These are phyloP conservation scores for Calcarius lapponicus DNA, from an alignment of 2,797 vertebrate species.

Conservation along the genomic window DNA sequence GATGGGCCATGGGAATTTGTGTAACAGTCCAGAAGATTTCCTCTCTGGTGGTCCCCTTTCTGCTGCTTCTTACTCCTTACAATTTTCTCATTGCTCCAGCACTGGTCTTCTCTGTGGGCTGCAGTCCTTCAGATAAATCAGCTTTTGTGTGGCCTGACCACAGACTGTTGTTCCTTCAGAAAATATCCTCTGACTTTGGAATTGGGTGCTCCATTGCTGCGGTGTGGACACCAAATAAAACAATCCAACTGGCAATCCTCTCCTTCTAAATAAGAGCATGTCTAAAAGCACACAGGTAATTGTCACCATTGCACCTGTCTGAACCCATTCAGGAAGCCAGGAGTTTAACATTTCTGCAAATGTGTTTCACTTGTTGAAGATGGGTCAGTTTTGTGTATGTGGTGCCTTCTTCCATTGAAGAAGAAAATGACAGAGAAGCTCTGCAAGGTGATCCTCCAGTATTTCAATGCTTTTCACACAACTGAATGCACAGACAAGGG, in stretches of 20 bases:
- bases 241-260: not conserved
- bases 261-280: not conserved
- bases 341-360: not conserved
- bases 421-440: not conserved
- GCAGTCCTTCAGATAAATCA: not conserved
- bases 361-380: not conserved
- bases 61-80: not conserved
- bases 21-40: not conserved
- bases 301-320: not conserved
- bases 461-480: not conserved
- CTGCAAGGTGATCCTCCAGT: not conserved
- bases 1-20: not conserved
- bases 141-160: rapidly evolving
- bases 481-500: not conserved
- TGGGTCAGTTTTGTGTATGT: not conserved
- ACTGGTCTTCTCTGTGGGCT: not conserved
- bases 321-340: not conserved
- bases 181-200: not conserved
- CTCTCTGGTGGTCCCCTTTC: not conserved
- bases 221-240: not conserved
- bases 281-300: not conserved
- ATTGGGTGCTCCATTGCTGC: not conserved
- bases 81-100: not conserved
- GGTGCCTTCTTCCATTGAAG: not conserved
- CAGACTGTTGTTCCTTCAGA: not conserved